Percentiles rank a stretch among this genome's conserved stretches.
Conservation (phyloP, 2,888 invertebrate species). For the Notodonta dromedarius region DNA sequence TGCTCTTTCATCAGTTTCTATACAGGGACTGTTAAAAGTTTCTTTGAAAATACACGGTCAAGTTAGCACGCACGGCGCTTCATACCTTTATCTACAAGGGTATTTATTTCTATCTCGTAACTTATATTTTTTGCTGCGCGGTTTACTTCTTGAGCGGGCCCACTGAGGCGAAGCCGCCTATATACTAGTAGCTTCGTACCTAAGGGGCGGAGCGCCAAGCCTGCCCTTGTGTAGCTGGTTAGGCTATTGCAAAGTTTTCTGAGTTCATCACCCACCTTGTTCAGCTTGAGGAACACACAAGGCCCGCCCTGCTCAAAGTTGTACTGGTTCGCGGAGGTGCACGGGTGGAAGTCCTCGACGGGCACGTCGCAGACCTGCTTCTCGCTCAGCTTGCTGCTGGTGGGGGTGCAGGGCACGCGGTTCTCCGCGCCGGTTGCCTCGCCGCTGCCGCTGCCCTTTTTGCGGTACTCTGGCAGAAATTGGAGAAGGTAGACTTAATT, state of each 20-base stretch:
- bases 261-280: constrained; percentile 87
- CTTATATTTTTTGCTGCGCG: too few species aligned
- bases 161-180: too few species aligned
- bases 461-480: constrained; percentile 72
- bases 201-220: too few species aligned
- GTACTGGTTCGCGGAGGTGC: constrained; percentile 90
- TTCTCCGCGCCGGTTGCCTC: constrained; percentile 82
- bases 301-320: constrained; percentile 95
- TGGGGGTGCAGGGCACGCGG: constrained; percentile 87
- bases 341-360: constrained; percentile 88
- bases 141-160: too few species aligned
- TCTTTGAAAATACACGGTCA: too few species aligned
- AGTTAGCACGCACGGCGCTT: too few species aligned
- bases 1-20: neutral
- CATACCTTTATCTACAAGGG: too few species aligned
- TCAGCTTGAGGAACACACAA: constrained; percentile 98
- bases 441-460: constrained; percentile 75
- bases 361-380: constrained; percentile 94
- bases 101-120: too few species aligned
- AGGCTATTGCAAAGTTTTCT: too few species aligned
- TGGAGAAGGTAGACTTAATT: neutral
- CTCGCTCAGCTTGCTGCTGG: constrained; percentile 82
- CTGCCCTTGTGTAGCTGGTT: too few species aligned
- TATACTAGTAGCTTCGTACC: too few species aligned
- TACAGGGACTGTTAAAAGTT: neutral